Percentiles rank a stretch among this genome's conserved stretches.
Evolutionary conservation across 30 jellyfish, hydroid and myxozoan genomes (phyloP).

Genomic region (Mastigias papua): DNA sequence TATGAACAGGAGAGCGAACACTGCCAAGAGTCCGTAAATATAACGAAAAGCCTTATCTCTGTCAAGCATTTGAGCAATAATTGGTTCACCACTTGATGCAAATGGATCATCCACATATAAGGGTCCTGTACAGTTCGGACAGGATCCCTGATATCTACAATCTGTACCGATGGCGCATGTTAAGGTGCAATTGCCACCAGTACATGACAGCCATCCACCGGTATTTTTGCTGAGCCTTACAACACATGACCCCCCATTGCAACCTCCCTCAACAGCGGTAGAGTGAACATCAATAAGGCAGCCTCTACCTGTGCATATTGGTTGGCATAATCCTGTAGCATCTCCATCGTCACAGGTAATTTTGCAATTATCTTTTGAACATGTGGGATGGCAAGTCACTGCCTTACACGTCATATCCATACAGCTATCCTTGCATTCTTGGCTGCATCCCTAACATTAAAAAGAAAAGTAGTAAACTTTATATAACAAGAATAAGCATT

Average conservation of each 20-base stretch:
- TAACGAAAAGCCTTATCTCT: too few species aligned
- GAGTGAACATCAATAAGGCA: background rate
- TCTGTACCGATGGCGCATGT: background rate
- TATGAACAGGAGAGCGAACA: too few species aligned
- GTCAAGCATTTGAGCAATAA: too few species aligned
- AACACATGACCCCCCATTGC: background rate
- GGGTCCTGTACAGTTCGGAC: conserved; percentile 15
- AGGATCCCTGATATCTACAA: background rate
- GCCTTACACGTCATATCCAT: background rate
- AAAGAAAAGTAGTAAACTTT: too few species aligned
- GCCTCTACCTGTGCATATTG: background rate
- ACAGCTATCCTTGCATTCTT: background rate
- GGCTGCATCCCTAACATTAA: too few species aligned
- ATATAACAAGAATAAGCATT: too few species aligned
- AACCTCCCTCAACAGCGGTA: background rate
- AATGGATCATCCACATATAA: conserved; percentile 52
- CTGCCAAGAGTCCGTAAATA: too few species aligned
- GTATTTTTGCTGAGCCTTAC: background rate
- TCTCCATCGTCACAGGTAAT: background rate
- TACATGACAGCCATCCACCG: background rate
- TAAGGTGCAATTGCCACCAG: background rate
- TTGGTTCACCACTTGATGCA: background rate
- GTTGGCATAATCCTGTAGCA: background rate
- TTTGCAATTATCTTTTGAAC: background rate
- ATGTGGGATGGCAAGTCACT: background rate